These are phyloP conservation scores for Leucophenga varia DNA, from an alignment of 1,140 invertebrate genomes.

Conservation along the genomic window DNA sequence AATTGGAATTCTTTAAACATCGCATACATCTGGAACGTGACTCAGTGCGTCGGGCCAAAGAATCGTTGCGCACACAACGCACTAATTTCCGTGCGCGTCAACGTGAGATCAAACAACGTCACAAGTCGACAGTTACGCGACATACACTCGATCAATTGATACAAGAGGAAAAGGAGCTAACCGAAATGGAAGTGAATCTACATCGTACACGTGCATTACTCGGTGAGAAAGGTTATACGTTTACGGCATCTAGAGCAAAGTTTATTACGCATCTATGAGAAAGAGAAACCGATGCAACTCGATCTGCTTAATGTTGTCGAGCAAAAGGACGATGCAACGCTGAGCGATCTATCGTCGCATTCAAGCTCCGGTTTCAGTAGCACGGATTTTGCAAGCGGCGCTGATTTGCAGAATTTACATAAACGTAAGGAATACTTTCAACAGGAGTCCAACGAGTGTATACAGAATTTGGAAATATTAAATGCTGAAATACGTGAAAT, in stretches of 20 bases:
- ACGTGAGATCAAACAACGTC: constrained; percentile 43
- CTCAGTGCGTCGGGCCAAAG: constrained; percentile 72
- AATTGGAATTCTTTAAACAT: constrained; percentile 78
- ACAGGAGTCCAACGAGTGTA: constrained; percentile 69
- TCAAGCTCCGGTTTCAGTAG: constrained; percentile 71
- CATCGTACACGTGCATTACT: constrained; percentile 74
- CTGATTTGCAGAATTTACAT: constrained; percentile 51
- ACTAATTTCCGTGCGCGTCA: constrained; percentile 45
- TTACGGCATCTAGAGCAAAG: constrained; percentile 75
- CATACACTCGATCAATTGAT: constrained; percentile 65
- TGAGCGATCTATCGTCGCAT: constrained; percentile 69
- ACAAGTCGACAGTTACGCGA: constrained; percentile 49
- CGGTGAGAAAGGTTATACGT: constrained; percentile 77
- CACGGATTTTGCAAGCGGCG: constrained; percentile 65
- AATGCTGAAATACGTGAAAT: constrained; percentile 73
- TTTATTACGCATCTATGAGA: constrained; percentile 62
- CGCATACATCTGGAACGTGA: constrained; percentile 76
- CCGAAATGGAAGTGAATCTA: constrained; percentile 77
- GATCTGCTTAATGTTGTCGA: constrained; percentile 57
- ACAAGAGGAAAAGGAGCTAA: constrained; percentile 75
- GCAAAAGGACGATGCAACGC: constrained; percentile 59
- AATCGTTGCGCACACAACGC: constrained; percentile 62
- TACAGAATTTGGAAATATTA: constrained; percentile 69
- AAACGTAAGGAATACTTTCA: constrained; percentile 56
- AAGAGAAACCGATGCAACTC: constrained; percentile 40